A percentile compares a stretch with the other conserved stretches of the same genome.
phyloP scores from a whole-genome alignment of 2,888 invertebrate genomes.

The Lochmaea crataegi region DNA sequence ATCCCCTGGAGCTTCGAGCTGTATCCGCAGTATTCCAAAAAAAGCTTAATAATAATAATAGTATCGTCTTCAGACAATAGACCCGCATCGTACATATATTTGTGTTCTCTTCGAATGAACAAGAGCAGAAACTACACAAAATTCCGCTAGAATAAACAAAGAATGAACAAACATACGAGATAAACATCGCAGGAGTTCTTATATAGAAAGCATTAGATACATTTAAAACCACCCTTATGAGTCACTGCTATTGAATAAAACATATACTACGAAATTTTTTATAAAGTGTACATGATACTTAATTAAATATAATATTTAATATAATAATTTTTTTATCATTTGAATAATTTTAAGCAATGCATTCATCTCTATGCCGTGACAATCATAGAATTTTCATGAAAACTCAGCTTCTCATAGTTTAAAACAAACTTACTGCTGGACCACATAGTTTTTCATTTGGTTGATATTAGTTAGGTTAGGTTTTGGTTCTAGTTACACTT shows the following conservation, averaged over 20 bases:
- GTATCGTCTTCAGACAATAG: slow-evolving; percentile 26
- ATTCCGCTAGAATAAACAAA: slow-evolving; percentile 28
- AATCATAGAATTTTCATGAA: no score
- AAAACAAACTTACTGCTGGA: no score
- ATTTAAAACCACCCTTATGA: not conserved
- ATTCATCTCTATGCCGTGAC: no score
- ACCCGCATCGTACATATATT: slow-evolving; percentile 21
- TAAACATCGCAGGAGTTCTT: slow-evolving; percentile 2
- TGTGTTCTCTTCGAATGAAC: slow-evolving; percentile 25
- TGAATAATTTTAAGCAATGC: no score
- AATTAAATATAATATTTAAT: no score
- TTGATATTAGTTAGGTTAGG: no score
- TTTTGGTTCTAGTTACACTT: no score
- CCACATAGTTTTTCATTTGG: no score
- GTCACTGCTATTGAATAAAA: not conserved
- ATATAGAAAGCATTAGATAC: slow-evolving; percentile 8
- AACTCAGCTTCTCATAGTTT: no score
- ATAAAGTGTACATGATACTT: no score
- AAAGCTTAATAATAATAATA: slow-evolving; percentile 31
- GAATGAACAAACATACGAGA: slow-evolving; percentile 22
- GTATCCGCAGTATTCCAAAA: slow-evolving; percentile 17
- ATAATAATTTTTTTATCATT: no score
- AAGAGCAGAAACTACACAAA: slow-evolving; percentile 17
- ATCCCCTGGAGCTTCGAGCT: slow-evolving; percentile 4
- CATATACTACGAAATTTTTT: not conserved